Conservation (phyloP, 2,113 vertebrate genomes). For the Dicrurus megarhynchus region DNA sequence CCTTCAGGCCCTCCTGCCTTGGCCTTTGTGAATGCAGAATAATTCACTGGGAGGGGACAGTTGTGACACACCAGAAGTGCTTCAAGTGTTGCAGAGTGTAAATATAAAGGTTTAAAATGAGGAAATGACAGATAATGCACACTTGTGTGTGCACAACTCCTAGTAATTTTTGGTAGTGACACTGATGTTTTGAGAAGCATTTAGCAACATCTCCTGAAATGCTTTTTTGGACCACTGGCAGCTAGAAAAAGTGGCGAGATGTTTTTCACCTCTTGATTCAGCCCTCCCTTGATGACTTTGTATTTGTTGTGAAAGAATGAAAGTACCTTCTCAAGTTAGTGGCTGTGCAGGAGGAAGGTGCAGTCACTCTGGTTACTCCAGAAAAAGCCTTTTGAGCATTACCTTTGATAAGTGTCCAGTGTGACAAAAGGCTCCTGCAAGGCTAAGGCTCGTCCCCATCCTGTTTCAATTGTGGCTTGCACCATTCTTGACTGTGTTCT, state of each 20-base stretch:
- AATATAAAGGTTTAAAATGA: background rate
- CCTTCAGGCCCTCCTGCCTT: background rate
- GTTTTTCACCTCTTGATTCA: background rate
- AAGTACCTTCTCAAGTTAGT: background rate
- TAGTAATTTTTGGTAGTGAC: background rate
- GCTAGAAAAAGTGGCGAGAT: background rate
- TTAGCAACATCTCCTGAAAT: background rate
- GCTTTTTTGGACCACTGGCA: background rate
- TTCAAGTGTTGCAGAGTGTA: background rate
- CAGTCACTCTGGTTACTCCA: background rate
- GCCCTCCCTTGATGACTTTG: background rate
- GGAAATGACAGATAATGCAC: background rate
- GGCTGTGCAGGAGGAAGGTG: background rate
- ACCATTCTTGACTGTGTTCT: background rate
- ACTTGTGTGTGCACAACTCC: background rate
- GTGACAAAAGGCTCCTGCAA: background rate
- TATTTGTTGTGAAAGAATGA: background rate
- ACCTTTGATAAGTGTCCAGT: background rate
- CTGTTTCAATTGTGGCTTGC: accelerated
- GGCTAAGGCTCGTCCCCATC: background rate
- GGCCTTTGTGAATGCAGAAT: background rate
- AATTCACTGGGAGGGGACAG: background rate
- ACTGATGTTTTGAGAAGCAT: background rate
- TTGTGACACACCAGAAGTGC: background rate
- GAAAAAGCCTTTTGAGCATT: background rate